phyloP scores from a whole-genome alignment of 2,888 invertebrate genomes.

The Sminthurinus aureus region DNA sequence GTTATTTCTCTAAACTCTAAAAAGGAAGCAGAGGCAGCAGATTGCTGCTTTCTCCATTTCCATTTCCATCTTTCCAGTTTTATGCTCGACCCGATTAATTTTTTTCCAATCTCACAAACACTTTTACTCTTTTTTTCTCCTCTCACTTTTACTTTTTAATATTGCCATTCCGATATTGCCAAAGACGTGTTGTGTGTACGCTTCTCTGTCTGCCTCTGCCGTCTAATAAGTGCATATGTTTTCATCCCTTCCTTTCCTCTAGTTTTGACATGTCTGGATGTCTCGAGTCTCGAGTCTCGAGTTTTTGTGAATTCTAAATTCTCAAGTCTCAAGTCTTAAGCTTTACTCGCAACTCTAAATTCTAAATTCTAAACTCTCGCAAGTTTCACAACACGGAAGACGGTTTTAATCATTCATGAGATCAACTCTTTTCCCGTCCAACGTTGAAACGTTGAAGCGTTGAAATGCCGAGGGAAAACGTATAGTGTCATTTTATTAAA shows the following conservation, averaged over 20 bases:
- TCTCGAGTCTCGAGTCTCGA: neutral
- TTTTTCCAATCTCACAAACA: constrained; percentile 45
- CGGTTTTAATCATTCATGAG: constrained; percentile 50
- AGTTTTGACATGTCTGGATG: constrained; percentile 20
- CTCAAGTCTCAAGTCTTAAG: neutral
- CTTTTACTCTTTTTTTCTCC: constrained; percentile 44
- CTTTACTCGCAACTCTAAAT: neutral
- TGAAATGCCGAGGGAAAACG: too few species aligned
- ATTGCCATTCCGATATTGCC: constrained; percentile 41
- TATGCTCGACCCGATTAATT: constrained; percentile 54
- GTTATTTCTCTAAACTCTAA: neutral
- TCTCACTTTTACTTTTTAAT: constrained; percentile 32
- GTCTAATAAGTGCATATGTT: neutral
- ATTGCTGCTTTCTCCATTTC: constrained; percentile 32
- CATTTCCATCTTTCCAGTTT: too few species aligned
- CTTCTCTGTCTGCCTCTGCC: neutral
- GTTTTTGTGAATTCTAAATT: neutral
- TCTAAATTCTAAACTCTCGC: constrained; percentile 21
- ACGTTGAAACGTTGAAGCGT: too few species aligned
- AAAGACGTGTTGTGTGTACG: constrained; percentile 45
- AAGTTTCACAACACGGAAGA: constrained; percentile 27
- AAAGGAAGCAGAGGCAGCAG: constrained; percentile 42
- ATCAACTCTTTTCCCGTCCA: constrained; percentile 26
- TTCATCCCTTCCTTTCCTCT: constrained; percentile 12
- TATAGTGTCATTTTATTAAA: constrained; percentile 39